Evolutionary conservation across 2,113 vertebrate genomes (phyloP).

Genomic region (Ageneiosus marmoratus): DNA sequence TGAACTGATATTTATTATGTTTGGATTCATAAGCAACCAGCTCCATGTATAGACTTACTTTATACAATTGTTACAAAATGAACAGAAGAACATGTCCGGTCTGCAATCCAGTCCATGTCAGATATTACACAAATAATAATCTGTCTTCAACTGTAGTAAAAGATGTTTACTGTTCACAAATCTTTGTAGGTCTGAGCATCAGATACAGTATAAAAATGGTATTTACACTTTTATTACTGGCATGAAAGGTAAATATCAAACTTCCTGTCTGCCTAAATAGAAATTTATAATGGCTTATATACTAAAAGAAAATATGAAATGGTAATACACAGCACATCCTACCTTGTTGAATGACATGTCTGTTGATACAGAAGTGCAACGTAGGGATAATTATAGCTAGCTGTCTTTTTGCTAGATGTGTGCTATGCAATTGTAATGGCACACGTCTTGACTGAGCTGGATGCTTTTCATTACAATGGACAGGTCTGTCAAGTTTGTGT

Average conservation of each 20-base stretch:
- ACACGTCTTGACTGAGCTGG: not conserved
- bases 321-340: not conserved
- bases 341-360: not conserved
- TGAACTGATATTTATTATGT: not conserved
- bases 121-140: not conserved
- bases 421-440: no score
- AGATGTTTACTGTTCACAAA: slow-evolving; percentile 1
- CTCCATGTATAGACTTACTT: not conserved
- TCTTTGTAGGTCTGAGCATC: not conserved
- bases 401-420: not conserved
- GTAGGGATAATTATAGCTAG: not conserved
- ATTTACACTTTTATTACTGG: slow-evolving; percentile 9
- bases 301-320: not conserved
- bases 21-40: not conserved
- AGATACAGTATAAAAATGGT: slow-evolving; percentile 13
- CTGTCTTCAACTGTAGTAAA: not conserved
- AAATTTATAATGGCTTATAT: not conserved
- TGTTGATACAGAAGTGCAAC: not conserved
- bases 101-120: not conserved
- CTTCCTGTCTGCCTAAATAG: not conserved
- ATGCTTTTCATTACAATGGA: not conserved
- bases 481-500: not conserved
- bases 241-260: not conserved
- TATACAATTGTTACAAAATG: not conserved
- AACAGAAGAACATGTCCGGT: not conserved